Conservation (phyloP, 2,888 invertebrate genomes). For the Charanyca ferruginea region DNA sequence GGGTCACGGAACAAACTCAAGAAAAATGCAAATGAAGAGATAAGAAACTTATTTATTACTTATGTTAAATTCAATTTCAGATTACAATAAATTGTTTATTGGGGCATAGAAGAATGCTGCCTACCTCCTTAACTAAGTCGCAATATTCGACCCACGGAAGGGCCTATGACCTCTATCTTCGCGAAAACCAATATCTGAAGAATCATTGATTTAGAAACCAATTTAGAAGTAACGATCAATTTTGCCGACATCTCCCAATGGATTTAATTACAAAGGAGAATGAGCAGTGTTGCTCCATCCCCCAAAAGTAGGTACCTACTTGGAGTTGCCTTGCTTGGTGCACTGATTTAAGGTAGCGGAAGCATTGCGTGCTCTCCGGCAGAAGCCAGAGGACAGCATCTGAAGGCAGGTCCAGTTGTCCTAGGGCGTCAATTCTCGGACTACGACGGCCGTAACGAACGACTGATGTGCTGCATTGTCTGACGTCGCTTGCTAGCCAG, state of each 20-base stretch:
- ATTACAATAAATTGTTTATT: slow-evolving; percentile 39
- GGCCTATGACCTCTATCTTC: slow-evolving; percentile 18
- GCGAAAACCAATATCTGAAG: slow-evolving; percentile 38
- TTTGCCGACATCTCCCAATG: slow-evolving; percentile 27
- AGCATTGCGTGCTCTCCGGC: slow-evolving; percentile 48
- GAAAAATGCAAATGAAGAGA: slow-evolving; percentile 27
- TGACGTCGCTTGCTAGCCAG: slow-evolving; percentile 39
- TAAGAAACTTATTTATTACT: slow-evolving; percentile 23
- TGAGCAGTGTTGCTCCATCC: slow-evolving; percentile 49
- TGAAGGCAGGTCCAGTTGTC: slow-evolving; percentile 46
- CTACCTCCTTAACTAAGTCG: slow-evolving; percentile 29
- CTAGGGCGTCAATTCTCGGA: slow-evolving; percentile 33
- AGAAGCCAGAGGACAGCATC: slow-evolving; percentile 45
- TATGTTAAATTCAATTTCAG: slow-evolving; percentile 28
- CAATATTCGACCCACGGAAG: slow-evolving; percentile 38
- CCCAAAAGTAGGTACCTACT: slow-evolving; percentile 46
- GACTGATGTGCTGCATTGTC: slow-evolving; percentile 44
- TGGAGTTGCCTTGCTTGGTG: slow-evolving; percentile 34
- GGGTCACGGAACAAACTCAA: background rate
- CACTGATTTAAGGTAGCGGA: slow-evolving; percentile 47
- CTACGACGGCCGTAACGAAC: slow-evolving; percentile 33
- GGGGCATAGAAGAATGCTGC: slow-evolving; percentile 48
- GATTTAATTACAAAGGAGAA: slow-evolving; percentile 35
- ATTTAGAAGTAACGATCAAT: slow-evolving; percentile 41
- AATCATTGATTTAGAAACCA: slow-evolving; percentile 31